These are phyloP conservation scores for Arion vulgaris DNA, from an alignment of 1,140 invertebrate genomes.

Conservation along the genomic window DNA sequence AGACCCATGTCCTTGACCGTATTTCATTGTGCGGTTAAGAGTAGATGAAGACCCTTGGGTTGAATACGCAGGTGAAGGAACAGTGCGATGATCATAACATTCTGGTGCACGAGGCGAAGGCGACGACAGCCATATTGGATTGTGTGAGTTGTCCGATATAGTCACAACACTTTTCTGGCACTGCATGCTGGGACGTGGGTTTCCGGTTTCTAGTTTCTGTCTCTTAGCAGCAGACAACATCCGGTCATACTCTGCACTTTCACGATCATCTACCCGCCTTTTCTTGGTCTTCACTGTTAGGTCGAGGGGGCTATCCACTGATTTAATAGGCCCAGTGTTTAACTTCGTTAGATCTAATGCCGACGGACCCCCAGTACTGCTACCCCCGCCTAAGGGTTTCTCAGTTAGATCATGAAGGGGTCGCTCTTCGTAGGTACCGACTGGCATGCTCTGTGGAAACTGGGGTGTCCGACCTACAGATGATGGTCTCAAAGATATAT, in stretches of 20 bases:
- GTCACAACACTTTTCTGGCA: neutral
- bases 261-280: constrained; percentile 26
- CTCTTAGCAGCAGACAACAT: constrained; percentile 25
- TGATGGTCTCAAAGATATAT: neutral
- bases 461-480: neutral
- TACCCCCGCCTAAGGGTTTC: neutral
- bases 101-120: constrained; percentile 22
- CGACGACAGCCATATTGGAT: constrained; percentile 32
- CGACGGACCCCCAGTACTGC: neutral
- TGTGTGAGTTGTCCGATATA: neutral
- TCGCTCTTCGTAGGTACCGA: neutral
- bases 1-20: neutral
- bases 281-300: constrained; percentile 50
- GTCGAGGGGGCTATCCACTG: constrained; percentile 49
- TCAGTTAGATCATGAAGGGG: neutral
- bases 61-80: constrained; percentile 22
- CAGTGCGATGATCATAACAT: neutral
- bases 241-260: constrained; percentile 13
- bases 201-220: constrained; percentile 3
- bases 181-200: neutral
- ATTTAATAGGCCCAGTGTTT: constrained; percentile 11
- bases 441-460: neutral
- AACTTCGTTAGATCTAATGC: constrained; percentile 49
- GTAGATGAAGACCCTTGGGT: neutral
- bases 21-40: neutral